Conservation (phyloP, 1,140 invertebrate genomes). For the Diorhabda carinulata region DNA sequence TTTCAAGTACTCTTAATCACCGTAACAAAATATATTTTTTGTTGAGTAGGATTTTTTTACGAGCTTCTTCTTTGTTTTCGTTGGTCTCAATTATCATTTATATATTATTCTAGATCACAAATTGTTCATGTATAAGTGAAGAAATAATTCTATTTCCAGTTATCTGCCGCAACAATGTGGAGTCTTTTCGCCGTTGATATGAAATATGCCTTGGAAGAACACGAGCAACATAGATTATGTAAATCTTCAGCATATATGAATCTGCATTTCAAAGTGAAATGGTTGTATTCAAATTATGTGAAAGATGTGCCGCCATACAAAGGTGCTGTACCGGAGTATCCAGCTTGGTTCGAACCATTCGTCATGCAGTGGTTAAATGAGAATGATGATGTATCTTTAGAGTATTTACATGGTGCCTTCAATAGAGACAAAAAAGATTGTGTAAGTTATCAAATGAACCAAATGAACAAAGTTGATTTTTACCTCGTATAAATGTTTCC, state of each 20-base stretch:
- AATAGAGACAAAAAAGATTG: slow-evolving; percentile 98
- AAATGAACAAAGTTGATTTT: no score
- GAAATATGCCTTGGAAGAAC: slow-evolving; percentile 97
- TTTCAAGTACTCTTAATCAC: not conserved
- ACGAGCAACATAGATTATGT: slow-evolving; percentile 91
- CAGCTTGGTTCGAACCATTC: slow-evolving; percentile 99
- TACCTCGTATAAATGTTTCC: no score
- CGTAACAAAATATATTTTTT: not conserved
- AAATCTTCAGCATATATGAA: slow-evolving; percentile 99
- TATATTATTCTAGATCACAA: no score
- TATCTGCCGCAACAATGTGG: slow-evolving; percentile 98
- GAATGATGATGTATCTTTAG: slow-evolving; percentile 98
- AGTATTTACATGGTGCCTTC: slow-evolving; percentile 98
- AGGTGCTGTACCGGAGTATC: slow-evolving; percentile 90
- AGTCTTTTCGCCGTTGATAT: slow-evolving; percentile 94
- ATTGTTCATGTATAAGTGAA: not conserved
- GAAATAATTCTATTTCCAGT: slow-evolving; percentile 53
- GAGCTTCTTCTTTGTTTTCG: no score
- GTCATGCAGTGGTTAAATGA: slow-evolving; percentile 99
- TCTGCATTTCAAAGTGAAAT: slow-evolving; percentile 98
- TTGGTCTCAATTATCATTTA: no score
- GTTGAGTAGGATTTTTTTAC: not conserved
- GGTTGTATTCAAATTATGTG: slow-evolving; percentile 98
- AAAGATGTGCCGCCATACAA: slow-evolving; percentile 96
- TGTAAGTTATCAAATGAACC: slow-evolving; percentile 58